Evolutionary conservation across 2,113 vertebrate species (phyloP).

Genomic region (Toxotes jaculatrix): DNA sequence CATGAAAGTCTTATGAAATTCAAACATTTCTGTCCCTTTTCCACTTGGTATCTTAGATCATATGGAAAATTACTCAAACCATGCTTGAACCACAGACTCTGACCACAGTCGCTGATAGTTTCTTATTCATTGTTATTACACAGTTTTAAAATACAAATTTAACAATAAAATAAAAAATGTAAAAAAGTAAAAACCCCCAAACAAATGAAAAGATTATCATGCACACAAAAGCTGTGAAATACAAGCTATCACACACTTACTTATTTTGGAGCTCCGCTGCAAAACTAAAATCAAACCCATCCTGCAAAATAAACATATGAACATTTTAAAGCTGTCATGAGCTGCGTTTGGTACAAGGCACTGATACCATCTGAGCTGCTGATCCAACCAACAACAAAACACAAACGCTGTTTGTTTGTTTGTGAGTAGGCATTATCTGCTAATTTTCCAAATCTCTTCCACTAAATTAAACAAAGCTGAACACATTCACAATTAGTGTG

Average conservation of each 20-base stretch:
- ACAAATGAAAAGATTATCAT: neutral
- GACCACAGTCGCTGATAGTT: neutral
- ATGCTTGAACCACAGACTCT: too few relatives aligned
- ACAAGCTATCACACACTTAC: conserved; percentile 58
- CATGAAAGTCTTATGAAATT: neutral
- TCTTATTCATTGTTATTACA: neutral
- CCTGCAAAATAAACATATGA: conserved; percentile 59
- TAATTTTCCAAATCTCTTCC: neutral
- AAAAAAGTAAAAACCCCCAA: neutral
- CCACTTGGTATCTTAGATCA: neutral
- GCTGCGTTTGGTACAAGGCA: neutral
- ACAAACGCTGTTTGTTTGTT: neutral
- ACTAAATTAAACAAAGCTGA: neutral
- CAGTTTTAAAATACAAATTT: neutral
- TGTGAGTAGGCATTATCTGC: neutral
- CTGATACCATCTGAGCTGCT: neutral
- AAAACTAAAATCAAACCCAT: conserved; percentile 40
- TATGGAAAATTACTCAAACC: neutral
- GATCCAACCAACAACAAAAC: neutral
- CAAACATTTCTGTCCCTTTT: neutral
- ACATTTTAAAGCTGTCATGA: neutral
- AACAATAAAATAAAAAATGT: neutral
- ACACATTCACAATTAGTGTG: neutral
- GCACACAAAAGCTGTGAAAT: neutral
- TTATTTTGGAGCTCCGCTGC: conserved; percentile 34